Percentiles rank a stretch among this genome's conserved stretches.
These are phyloP conservation scores for Aphis craccivora DNA, from an alignment of 1,140 invertebrate species.

Conservation along the genomic window DNA sequence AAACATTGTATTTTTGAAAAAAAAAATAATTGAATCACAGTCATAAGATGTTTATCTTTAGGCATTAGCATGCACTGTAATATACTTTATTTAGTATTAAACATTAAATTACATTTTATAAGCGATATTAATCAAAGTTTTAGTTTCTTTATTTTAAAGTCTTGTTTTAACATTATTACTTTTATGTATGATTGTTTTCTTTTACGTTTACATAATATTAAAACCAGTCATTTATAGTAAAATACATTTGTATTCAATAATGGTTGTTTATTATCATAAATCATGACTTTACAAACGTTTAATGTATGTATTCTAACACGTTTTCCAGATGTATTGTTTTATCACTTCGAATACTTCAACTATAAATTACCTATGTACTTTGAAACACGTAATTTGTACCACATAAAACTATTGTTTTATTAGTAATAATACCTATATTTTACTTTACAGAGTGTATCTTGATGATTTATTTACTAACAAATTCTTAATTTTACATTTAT, in stretches of 20 bases:
- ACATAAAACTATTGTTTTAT: neutral
- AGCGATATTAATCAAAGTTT: neutral
- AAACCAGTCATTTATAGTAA: neutral
- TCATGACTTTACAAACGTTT: neutral
- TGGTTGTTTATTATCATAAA: neutral
- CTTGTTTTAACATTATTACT: neutral
- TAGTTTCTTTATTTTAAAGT: slow-evolving; percentile 4
- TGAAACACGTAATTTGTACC: neutral
- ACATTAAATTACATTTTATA: neutral
- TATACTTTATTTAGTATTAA: neutral
- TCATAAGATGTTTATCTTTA: neutral
- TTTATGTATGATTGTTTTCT: neutral
- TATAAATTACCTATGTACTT: neutral
- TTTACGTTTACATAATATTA: neutral
- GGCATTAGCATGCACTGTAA: neutral
- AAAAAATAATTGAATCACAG: neutral
- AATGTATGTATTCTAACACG: neutral
- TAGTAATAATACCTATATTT: neutral
- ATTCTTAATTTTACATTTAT: neutral
- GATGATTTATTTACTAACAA: neutral
- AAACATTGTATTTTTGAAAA: neutral
- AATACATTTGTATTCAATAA: neutral
- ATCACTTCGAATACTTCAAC: neutral
- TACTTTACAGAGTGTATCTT: neutral
- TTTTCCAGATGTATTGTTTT: slow-evolving; percentile 18